Base-by-base conservation (phyloP, 1,140 invertebrate species). In the Papilio helenus region DNA sequence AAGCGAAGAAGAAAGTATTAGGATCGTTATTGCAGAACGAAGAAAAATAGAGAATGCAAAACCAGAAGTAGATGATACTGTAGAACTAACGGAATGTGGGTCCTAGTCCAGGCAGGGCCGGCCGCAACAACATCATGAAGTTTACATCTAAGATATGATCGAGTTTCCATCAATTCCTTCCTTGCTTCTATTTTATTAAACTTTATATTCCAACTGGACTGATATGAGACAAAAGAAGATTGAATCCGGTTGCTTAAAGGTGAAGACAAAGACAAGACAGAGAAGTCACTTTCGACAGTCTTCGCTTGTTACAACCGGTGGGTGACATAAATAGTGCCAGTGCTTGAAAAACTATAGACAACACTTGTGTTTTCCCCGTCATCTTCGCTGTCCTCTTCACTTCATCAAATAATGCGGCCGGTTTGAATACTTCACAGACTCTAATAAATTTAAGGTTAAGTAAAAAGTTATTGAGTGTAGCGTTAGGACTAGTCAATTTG, bases 401-500 rank as follows among this genome's bases (percentile, higher is more conserved):
- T 87, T 92, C 88, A 87, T 85, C 83, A 82, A 55, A 76, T 55
- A 83, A 86, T 89, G 93, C 92, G 92, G 93, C 91, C 93, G 93
- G 91, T 93, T 94, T 89, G 85, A 90, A 76, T 80, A 87, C 77
- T 87, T 87, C 81, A 86, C 85, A 93, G 93, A 94, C 93, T 93
- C 88, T 88, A 89, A 89, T 92, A 90, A 92, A 90, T 92, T 89
- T 94, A 90, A 88, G 78, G 58, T 88, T 86, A 86, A 82, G 85
- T 92, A 90, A 90, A 90, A 89, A 86, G 82, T 85, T 88, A 90
- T 83, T 84, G 91, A 93, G 92, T 65, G 87, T 93, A 94, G 84
- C 88, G 81, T 92, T 94, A 94, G 93, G 88, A 90, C 88, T 94
- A 94, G 93, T 94, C 93, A 94, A 94, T 94, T 94, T 90, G 91